Evolutionary conservation across 1,140 invertebrate species (phyloP).

Genomic region (Halesus radiatus): DNA sequence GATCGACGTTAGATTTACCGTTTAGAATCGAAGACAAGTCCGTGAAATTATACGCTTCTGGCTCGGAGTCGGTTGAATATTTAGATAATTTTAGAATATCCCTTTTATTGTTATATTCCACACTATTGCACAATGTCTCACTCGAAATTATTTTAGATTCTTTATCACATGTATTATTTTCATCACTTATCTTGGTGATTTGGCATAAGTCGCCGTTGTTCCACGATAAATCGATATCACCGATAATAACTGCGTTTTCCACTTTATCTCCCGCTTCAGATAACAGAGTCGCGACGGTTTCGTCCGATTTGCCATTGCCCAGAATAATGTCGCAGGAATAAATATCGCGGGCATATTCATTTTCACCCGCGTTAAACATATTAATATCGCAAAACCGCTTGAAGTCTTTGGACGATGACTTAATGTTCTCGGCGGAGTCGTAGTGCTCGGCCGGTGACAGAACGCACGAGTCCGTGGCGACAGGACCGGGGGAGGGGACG

Average conservation of each 20-base stretch:
- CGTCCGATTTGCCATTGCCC: constrained; percentile 17
- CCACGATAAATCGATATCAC: constrained; percentile 5
- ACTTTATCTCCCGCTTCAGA: constrained; percentile 15
- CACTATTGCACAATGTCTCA: background rate
- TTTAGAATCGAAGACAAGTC: constrained; percentile 33
- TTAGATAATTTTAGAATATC: background rate
- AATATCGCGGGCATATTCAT: constrained; percentile 14
- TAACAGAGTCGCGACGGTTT: background rate
- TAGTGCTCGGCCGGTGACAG: background rate
- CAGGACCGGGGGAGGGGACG: background rate
- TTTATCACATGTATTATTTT: background rate
- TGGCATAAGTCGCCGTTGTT: background rate
- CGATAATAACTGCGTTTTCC: background rate
- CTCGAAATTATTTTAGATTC: background rate
- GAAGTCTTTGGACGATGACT: constrained; percentile 48
- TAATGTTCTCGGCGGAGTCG: constrained; percentile 17
- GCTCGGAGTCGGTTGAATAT: background rate
- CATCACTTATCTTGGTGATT: constrained; percentile 15
- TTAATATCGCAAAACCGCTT: constrained; percentile 53
- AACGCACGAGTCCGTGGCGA: background rate
- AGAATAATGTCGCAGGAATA: constrained; percentile 15
- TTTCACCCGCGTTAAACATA: constrained; percentile 48
- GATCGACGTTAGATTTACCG: constrained; percentile 26
- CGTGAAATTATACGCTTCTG: constrained; percentile 23
- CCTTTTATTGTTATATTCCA: too few species aligned